Conservation (phyloP, 2,888 invertebrate genomes). For the Ctena decussata region DNA sequence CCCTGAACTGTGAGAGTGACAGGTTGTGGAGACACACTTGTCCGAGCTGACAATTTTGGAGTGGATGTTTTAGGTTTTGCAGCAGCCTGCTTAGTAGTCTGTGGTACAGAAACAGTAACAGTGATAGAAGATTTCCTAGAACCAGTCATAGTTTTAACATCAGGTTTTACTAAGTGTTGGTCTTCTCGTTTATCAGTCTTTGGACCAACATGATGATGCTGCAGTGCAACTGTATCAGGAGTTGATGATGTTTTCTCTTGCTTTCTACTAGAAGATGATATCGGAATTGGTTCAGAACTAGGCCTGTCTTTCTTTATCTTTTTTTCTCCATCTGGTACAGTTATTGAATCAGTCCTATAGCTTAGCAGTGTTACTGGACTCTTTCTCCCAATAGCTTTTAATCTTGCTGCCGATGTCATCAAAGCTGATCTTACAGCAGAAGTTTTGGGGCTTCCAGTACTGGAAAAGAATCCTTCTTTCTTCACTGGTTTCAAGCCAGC, state of each 20-base stretch:
- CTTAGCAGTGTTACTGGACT: constrained; percentile 61
- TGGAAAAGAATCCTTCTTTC: constrained; percentile 15
- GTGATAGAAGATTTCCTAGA: neutral
- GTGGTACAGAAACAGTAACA: neutral
- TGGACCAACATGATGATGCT: neutral
- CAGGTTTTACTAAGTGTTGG: neutral
- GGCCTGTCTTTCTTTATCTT: constrained; percentile 29
- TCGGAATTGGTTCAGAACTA: constrained; percentile 23
- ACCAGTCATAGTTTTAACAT: neutral
- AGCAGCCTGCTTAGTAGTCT: neutral
- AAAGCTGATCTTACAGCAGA: constrained; percentile 57
- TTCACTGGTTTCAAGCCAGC: constrained; percentile 13
- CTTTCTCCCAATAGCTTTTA: constrained; percentile 56
- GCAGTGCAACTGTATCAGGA: neutral
- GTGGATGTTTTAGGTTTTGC: neutral
- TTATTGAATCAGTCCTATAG: constrained; percentile 59
- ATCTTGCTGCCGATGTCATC: constrained; percentile 60
- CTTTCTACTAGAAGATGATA: neutral
- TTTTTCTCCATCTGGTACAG: constrained; percentile 46
- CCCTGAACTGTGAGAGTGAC: constrained; percentile 22
- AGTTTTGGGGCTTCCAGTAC: constrained; percentile 23
- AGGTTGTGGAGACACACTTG: neutral
- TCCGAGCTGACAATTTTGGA: neutral
- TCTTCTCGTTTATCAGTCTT: neutral
- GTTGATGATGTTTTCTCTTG: neutral